phyloP scores from a whole-genome alignment of 2,797 vertebrate genomes.

The Alauda arvensis region DNA sequence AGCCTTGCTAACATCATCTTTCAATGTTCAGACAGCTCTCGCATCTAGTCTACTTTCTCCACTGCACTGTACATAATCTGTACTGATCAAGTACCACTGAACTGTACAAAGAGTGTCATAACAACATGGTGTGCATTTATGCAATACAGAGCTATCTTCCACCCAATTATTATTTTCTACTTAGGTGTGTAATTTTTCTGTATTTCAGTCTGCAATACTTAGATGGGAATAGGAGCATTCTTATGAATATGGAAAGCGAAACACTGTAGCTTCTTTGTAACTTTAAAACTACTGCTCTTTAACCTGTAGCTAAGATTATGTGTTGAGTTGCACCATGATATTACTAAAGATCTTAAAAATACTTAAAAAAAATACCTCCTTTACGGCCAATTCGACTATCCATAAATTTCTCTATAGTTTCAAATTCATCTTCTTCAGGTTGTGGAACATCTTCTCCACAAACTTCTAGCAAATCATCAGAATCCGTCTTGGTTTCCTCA shows the following conservation, averaged over 20 bases:
- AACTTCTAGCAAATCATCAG: conserved; percentile 94
- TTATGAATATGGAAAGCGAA: neutral
- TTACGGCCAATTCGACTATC: conserved; percentile 87
- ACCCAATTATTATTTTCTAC: neutral
- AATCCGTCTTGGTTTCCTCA: conserved; percentile 97
- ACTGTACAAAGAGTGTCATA: neutral
- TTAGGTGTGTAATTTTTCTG: neutral
- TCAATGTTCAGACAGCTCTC: neutral
- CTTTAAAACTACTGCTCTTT: neutral
- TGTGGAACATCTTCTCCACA: conserved; percentile 95
- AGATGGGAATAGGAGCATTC: neutral
- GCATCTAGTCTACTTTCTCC: neutral
- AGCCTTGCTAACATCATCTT: neutral
- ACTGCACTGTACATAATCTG: neutral
- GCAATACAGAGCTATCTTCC: neutral
- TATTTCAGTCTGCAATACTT: neutral
- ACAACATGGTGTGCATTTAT: neutral
- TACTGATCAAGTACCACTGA: neutral
- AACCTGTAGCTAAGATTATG: neutral
- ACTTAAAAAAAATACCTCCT: conserved; percentile 75
- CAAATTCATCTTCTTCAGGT: conserved; percentile 95
- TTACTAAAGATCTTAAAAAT: neutral
- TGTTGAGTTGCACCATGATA: neutral
- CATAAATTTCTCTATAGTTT: conserved; percentile 96
- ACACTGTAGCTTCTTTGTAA: neutral